Base-by-base conservation (phyloP, 2,888 invertebrate species). In the Girardia tigrina region DNA sequence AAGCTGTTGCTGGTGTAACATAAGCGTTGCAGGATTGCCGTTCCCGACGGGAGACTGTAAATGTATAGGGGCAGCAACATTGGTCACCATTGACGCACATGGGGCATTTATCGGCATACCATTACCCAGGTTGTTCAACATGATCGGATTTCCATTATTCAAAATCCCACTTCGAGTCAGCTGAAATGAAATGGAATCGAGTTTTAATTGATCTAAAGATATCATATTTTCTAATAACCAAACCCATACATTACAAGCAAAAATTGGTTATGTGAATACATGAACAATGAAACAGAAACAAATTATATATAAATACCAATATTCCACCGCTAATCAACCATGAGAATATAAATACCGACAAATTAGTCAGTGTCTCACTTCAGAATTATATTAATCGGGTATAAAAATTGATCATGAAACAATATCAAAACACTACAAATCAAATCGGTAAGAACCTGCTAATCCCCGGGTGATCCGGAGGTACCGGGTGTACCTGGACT, bases 11-110 rank as follows among this genome's bases (percentile, higher is more conserved):
- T n/a, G 72, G 8, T 23, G 27, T 12, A 29, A 16, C n/a, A 29
- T n/a, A 8, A 72, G 28, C 8, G 28, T 72, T n/a, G 72, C 27
- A n/a, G n/a, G 27, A 72, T 28, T 28, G 8, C 72, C 70, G n/a
- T 20, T 20, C 20, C 70, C 72, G n/a, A 72, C 72, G 4, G 27
- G 27, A 72, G 72, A 28, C 26, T 72, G 72, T 8, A 29, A 29
- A 36, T 36, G 36, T 36, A 36, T 8, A 36, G 36, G 36, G 8
- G 12, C 36, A 36, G 36, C 36, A 36, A 36, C 36, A 36, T 36
- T 36, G 16, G 36, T 36, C 8, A 36, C 36, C 36, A 36, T 36
- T 12, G 36, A 36, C 8, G 36, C 36, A 36, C 36, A 36, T 12
- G 8, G 36, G 16, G 36, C 36, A 36, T 36, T 36, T 8, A 36